Conservation (phyloP, 2,113 vertebrate species). For the Cheirogaleus medius region DNA sequence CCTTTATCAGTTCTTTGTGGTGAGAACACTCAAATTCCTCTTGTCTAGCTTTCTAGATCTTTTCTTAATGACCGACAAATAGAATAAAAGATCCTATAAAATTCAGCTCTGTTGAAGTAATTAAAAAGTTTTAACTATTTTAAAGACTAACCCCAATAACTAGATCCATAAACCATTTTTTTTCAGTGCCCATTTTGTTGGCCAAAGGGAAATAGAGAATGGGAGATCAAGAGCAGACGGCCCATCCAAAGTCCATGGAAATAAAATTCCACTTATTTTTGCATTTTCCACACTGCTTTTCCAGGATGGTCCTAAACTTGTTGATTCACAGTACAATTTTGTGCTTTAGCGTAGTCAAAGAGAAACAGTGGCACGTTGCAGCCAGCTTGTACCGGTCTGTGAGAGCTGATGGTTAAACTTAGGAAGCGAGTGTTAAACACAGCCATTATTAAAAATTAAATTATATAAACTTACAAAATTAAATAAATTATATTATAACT, state of each 20-base stretch:
- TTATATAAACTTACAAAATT: not conserved
- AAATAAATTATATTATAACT: not conserved
- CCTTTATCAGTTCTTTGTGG: not conserved
- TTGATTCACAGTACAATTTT: not conserved
- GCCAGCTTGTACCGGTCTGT: not conserved
- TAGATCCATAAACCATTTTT: not conserved
- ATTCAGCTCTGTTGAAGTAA: not conserved
- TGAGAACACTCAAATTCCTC: not conserved
- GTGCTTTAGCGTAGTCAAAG: not conserved
- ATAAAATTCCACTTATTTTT: conserved; percentile 4
- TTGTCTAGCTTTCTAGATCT: not conserved
- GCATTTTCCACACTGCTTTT: not conserved
- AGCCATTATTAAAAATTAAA: not conserved
- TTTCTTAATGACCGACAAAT: not conserved
- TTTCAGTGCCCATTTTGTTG: not conserved
- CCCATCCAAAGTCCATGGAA: not conserved
- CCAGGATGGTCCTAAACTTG: not conserved
- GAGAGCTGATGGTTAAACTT: not conserved
- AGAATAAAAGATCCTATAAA: not conserved
- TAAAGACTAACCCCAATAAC: not conserved
- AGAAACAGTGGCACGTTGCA: not conserved
- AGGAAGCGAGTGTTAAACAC: not conserved
- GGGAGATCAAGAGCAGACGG: not conserved
- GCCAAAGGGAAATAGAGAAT: not conserved
- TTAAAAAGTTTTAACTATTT: conserved; percentile 18